A percentile compares a stretch with the other conserved stretches of the same genome.
Evolutionary conservation across 1,140 invertebrate genomes (phyloP).

Genomic region (Calephelis nemesis): DNA sequence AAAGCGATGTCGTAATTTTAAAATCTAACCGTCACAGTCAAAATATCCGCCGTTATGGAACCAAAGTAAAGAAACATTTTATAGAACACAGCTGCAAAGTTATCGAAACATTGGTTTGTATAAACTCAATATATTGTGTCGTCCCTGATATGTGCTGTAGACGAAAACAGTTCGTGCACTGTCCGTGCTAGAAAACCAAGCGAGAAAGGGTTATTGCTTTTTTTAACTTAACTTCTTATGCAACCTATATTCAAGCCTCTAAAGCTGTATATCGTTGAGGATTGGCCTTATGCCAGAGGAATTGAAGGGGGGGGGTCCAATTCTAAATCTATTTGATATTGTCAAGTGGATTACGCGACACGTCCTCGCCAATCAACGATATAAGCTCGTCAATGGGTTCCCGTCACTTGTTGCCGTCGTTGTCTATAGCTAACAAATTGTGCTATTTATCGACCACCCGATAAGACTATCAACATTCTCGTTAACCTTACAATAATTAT

Average conservation of each 20-base stretch:
- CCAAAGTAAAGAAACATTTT: slow-evolving; percentile 70
- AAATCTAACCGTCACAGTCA: slow-evolving; percentile 8
- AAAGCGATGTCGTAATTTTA: slow-evolving; percentile 15
- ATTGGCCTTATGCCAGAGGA: background rate
- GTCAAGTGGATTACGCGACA: background rate
- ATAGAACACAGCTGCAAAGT: slow-evolving; percentile 33
- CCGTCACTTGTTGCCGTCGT: slow-evolving; percentile 37
- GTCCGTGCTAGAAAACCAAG: slow-evolving; percentile 34
- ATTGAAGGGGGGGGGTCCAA: background rate
- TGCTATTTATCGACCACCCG: slow-evolving; percentile 61
- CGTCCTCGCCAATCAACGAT: slow-evolving; percentile 12
- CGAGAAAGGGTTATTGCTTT: slow-evolving; percentile 52
- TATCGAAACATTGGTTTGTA: slow-evolving; percentile 26
- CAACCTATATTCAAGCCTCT: slow-evolving; percentile 14
- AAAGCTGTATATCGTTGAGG: slow-evolving; percentile 3
- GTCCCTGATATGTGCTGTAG: slow-evolving; percentile 56
- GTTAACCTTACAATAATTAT: slow-evolving; percentile 61
- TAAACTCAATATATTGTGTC: slow-evolving; percentile 46
- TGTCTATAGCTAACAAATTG: slow-evolving; percentile 67
- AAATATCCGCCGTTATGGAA: slow-evolving; percentile 52
- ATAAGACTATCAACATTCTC: slow-evolving; percentile 50
- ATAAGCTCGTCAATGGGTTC: slow-evolving; percentile 22
- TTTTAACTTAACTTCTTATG: slow-evolving; percentile 18
- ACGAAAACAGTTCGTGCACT: slow-evolving; percentile 28
- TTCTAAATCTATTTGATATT: slow-evolving; percentile 8